Evolutionary conservation across 2,888 invertebrate species (phyloP), one percentile per base, ranked within the genome.

Genomic region (Cantharis flavilabris): DNA sequence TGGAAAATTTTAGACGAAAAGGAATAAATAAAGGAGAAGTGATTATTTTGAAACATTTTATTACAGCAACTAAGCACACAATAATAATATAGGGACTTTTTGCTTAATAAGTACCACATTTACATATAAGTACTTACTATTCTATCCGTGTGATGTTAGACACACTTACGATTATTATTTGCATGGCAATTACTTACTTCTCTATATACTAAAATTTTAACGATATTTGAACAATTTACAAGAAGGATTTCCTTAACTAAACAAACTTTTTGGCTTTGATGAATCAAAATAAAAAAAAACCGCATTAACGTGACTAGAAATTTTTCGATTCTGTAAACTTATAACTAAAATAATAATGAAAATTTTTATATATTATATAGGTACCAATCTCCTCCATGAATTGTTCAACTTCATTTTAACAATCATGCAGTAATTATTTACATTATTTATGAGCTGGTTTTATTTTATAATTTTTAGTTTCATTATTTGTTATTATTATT

Each of bases 101-200:
- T 77, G 73, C 73, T 28, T 85, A 83, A 84, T 84, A 81, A 82
- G 81, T 81, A 83, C 83, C 81, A 72, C 77, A 74, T 80, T 67
- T 67, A 18, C 26, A 23, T 28, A 77, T 82, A 82, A 81, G 81
- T 82, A 81, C 73, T 73, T 76, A 76, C 76, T 80, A 79, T 80
- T 71, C 80, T 79, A 77, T 65, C 84, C 84, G 84, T 82, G 83
- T 84, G 82, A 82, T 84, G 85, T 83, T 85, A 84, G 86, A 84
- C 85, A 86, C 86, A 85, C 85, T 81, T 77, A 77, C 75, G 75
- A 72, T 76, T 78, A 82, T 83, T 82, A 81, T 86, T 87, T 87
- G 87, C 87, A 87, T 86, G 85, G 87, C 87, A 87, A 87, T 87
- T 87, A 87, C 86, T 84, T 85, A 84, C 85, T 86, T 83, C 84